phyloP scores from a whole-genome alignment of 2,113 vertebrate species.

The Mirza zaza region DNA sequence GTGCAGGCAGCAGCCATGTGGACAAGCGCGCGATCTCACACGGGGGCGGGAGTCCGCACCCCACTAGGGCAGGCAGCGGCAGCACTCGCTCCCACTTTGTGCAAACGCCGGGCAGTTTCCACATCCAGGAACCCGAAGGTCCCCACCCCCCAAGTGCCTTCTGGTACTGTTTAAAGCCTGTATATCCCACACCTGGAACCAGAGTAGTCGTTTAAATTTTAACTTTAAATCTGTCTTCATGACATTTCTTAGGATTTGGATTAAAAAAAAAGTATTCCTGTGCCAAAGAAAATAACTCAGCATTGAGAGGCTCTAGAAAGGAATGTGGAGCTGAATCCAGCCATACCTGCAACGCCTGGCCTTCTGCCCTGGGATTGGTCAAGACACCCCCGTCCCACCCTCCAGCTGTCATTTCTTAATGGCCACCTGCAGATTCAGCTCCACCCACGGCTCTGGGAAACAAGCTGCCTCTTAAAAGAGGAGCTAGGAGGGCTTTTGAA shows the following conservation, averaged over 20 bases:
- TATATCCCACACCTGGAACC: not conserved
- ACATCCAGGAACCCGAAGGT: not conserved
- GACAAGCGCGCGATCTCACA: not conserved
- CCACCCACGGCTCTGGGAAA: not conserved
- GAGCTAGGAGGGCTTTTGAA: not conserved
- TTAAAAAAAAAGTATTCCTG: not conserved
- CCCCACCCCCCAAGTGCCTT: too few relatives aligned
- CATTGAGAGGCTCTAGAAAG: not conserved
- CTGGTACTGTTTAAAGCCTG: not conserved
- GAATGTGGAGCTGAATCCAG: not conserved
- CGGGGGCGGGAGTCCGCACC: not conserved
- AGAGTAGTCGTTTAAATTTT: not conserved
- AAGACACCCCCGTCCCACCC: not conserved
- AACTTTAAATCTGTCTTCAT: not conserved
- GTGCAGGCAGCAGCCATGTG: not conserved
- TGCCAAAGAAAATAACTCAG: not conserved
- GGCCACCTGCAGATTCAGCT: not conserved
- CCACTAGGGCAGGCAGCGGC: too few relatives aligned
- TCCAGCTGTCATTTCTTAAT: not conserved
- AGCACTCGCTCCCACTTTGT: too few relatives aligned
- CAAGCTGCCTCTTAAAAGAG: not conserved
- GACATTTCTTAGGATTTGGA: not conserved
- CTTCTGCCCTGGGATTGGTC: not conserved
- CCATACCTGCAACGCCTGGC: not conserved
- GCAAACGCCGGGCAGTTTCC: too few relatives aligned